These are phyloP conservation scores for Sepiola atlantica DNA, from an alignment of 2,888 invertebrate genomes.

Conservation along the genomic window DNA sequence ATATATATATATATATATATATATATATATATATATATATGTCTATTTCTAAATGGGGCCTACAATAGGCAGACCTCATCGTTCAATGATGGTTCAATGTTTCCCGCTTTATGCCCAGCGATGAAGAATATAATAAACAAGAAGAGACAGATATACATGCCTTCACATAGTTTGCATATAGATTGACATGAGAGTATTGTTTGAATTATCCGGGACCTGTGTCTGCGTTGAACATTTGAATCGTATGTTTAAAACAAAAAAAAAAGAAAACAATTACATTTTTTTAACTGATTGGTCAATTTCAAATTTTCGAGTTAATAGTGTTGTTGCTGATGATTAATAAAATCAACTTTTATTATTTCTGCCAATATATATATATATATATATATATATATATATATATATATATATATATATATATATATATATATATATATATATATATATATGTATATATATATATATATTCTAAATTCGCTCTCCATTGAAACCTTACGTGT, in stretches of 20 bases:
- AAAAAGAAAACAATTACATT: not conserved
- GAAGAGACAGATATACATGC: not conserved
- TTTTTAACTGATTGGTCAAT: not conserved
- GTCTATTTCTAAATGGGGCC: slow-evolving; percentile 7
- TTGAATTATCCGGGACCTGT: not conserved
- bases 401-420: slow-evolving; percentile 24
- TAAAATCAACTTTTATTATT: not conserved
- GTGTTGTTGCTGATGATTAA: not conserved
- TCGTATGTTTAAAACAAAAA: not conserved
- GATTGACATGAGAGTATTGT: not conserved
- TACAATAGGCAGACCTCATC: slow-evolving; percentile 18
- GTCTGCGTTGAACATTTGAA: not conserved
- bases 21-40: slow-evolving; percentile 8
- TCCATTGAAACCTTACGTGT: slow-evolving; percentile 32
- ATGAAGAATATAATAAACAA: not conserved
- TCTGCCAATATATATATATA: not conserved
- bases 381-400: not conserved
- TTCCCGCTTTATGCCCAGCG: slow-evolving; percentile 32
- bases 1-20: not conserved
- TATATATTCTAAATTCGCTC: not conserved
- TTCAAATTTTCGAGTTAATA: slow-evolving; percentile 20
- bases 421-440: not conserved
- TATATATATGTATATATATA: not conserved
- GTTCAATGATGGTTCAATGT: slow-evolving; percentile 32
- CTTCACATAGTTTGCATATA: slow-evolving; percentile 32